Base-by-base conservation (phyloP, 2,888 invertebrate genomes). In the Thereva unica region DNA sequence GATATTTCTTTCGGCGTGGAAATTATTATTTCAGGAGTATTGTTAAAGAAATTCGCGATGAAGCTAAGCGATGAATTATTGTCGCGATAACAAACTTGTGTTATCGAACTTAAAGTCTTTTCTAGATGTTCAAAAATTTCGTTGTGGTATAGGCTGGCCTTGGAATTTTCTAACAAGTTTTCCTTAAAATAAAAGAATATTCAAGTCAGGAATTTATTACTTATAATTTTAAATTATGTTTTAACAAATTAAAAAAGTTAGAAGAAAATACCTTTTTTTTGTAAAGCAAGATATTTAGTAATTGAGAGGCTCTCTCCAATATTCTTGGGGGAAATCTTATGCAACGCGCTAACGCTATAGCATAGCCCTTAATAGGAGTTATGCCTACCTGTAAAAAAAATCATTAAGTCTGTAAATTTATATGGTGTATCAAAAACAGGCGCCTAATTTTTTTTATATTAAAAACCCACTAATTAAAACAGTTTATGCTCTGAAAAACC, bases 311-410 rank as follows among this genome's bases (percentile, higher is more conserved):
- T 56, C 69, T 44, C 4, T 61, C 63, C 3, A 73, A 6, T 5
- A 73, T 35, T 34, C 63, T 37, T 12, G 23, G 10, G 42, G 72
- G 70, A 56, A 73, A 70, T 7, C 69, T 52, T 7, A 71, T 41
- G 35, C 59, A 64, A 59, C 68, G 67, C 12, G 73, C 71, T 12
- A 73, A 57, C 3, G 70, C 67, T 34, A 73, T 41, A 4, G 72
- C 73, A 66, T 73, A 73, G 3, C 69, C 68, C n/a, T 63, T 57
- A 10, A 71, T 64, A 10, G 70, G 52, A 7, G 71, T 70, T 8
- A 68, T 64, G 10, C 72, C 72, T 35, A 69, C 68, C 68, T 72
- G 38, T 37, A 38, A 34, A 12, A 52, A 45, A 12, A 55, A 7
- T 3, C 10, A 12, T 41, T 10, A n/a, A 23, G 23, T 23, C 23